phyloP scores from a whole-genome alignment of 2,888 invertebrate species.

The Lamellibrachia satsuma region DNA sequence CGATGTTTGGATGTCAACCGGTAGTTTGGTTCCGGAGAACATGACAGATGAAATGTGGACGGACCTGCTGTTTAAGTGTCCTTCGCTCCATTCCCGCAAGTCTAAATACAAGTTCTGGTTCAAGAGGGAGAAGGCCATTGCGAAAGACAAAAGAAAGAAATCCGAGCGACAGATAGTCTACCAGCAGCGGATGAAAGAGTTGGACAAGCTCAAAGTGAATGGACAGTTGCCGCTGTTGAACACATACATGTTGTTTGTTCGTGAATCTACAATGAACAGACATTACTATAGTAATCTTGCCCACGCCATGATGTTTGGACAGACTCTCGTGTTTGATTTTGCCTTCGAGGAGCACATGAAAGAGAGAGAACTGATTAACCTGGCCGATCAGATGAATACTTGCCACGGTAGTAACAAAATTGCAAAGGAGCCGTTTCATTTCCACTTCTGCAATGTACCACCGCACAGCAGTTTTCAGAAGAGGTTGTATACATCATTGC shows the following conservation, averaged over 20 bases:
- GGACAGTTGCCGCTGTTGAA: slow-evolving; percentile 27
- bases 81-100: slow-evolving; percentile 8
- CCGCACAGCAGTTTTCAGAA: slow-evolving; percentile 24
- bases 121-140: slow-evolving; percentile 20
- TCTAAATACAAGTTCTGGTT: slow-evolving; percentile 22
- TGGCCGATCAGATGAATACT: slow-evolving; percentile 81
- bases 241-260: slow-evolving; percentile 34
- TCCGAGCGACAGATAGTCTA: too few species aligned
- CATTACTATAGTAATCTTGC: slow-evolving; percentile 65
- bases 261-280: slow-evolving; percentile 38
- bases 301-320: slow-evolving; percentile 73
- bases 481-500: slow-evolving; percentile 21
- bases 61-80: too few species aligned
- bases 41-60: too few species aligned
- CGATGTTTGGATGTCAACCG: slow-evolving; percentile 31
- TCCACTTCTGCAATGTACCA: slow-evolving; percentile 80
- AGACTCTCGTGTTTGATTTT: slow-evolving; percentile 83
- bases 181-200: not conserved
- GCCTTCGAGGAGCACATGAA: slow-evolving; percentile 83
- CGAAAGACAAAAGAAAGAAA: slow-evolving; percentile 7
- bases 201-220: slow-evolving; percentile 8
- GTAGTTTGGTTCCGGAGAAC: not conserved
- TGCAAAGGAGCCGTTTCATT: slow-evolving; percentile 80
- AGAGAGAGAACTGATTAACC: slow-evolving; percentile 75
- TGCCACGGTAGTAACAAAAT: slow-evolving; percentile 79